A percentile compares a stretch with the other conserved stretches of the same genome.
Evolutionary conservation across 2,888 invertebrate genomes (phyloP).

Genomic region (Acleris laterana): DNA sequence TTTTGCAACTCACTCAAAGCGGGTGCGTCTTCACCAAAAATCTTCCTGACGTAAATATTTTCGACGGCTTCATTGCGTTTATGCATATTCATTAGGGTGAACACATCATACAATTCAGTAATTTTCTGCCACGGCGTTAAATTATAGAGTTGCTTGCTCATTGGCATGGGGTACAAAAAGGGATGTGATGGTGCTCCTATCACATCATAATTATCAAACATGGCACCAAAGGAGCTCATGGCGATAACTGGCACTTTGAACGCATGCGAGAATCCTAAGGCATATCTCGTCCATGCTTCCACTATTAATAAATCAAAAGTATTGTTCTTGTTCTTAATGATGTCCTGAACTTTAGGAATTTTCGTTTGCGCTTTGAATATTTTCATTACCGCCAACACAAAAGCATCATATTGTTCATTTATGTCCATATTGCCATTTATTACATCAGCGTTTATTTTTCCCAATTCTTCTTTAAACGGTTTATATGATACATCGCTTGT

Average conservation of each 20-base stretch:
- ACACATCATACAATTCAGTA: no score
- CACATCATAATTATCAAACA: not conserved
- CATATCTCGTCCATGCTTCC: not conserved
- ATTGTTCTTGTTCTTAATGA: not conserved
- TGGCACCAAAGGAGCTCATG: not conserved
- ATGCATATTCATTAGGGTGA: no score
- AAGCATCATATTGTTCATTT: not conserved
- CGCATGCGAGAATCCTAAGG: constrained; percentile 1
- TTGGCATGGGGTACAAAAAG: constrained; percentile 11
- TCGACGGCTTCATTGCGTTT: constrained; percentile 26
- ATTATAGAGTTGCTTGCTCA: constrained; percentile 3
- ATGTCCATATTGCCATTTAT: not conserved
- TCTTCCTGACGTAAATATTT: constrained; percentile 40
- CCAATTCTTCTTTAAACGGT: not conserved
- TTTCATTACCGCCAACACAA: not conserved
- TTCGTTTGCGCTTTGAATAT: not conserved
- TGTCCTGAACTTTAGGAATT: not conserved
- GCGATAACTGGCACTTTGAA: constrained; percentile 2
- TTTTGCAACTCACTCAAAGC: constrained; percentile 44
- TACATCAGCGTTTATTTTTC: not conserved
- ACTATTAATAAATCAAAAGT: constrained; percentile 4
- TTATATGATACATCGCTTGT: constrained; percentile 37
- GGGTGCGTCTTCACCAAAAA: constrained; percentile 50
- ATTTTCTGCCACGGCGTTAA: constrained; percentile 20
- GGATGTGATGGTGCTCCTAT: constrained; percentile 33